Percentiles rank a stretch among this genome's conserved stretches.
Conservation (phyloP, 2,113 vertebrate genomes). For the Macheiramphus alcinus region DNA sequence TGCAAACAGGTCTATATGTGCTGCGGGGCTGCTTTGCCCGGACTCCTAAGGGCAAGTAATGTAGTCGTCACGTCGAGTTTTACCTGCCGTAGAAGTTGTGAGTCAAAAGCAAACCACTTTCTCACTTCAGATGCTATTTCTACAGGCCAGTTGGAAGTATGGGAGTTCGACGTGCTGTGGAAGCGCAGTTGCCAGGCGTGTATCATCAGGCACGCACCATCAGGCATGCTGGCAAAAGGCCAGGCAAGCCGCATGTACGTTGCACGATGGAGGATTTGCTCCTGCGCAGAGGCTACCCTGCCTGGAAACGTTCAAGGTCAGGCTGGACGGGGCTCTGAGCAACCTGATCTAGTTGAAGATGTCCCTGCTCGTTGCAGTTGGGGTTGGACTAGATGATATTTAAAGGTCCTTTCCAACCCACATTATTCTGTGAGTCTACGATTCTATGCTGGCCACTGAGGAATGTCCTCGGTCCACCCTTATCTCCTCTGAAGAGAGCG, state of each 20-base stretch:
- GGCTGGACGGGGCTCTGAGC: not conserved
- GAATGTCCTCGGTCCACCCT: not conserved
- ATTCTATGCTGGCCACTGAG: not conserved
- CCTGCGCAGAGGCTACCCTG: not conserved
- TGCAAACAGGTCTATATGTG: not conserved
- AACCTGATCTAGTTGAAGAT: not conserved
- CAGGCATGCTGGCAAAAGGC: not conserved
- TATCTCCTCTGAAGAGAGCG: not conserved
- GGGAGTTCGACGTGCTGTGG: not conserved
- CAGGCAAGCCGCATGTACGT: not conserved
- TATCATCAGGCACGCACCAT: not conserved
- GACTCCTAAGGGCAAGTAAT: not conserved
- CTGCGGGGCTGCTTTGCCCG: not conserved
- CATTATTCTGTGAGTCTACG: no score
- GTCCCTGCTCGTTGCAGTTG: no score
- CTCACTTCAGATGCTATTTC: not conserved
- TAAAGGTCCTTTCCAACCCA: no score
- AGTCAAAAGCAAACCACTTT: not conserved
- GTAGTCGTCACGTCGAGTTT: rapidly evolving
- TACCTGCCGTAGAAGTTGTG: not conserved
- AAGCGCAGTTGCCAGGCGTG: not conserved
- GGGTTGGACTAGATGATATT: no score
- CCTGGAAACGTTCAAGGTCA: not conserved
- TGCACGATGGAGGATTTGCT: not conserved
- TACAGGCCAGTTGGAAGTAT: not conserved